Evolutionary conservation across 2,888 invertebrate genomes (phyloP).

Genomic region (Xestoiulus laeticollis): DNA sequence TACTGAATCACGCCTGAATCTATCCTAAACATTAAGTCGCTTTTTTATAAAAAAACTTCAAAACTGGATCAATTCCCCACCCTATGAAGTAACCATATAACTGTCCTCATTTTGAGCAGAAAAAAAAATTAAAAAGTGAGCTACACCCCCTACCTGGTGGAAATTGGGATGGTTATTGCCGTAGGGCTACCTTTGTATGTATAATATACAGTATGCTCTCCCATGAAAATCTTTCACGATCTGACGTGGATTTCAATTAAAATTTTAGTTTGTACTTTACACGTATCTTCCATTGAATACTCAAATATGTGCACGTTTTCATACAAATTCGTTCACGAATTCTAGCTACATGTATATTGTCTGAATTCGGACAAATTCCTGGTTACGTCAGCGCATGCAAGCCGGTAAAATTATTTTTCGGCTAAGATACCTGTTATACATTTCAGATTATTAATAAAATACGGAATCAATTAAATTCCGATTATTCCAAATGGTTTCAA

Average conservation of each 20-base stretch:
- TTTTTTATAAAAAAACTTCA: neutral
- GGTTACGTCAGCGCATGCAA: no score
- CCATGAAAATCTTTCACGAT: neutral
- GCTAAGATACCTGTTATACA: no score
- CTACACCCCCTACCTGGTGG: slow-evolving; percentile 11
- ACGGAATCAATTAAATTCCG: no score
- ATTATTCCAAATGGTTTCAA: no score
- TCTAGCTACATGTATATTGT: no score
- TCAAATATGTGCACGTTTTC: no score
- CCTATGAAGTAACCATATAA: neutral
- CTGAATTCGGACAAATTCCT: no score
- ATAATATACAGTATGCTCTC: neutral
- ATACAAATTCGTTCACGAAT: no score
- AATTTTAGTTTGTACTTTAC: neutral
- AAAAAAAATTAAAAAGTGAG: neutral
- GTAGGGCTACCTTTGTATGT: neutral
- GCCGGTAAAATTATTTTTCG: no score
- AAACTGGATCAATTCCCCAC: neutral
- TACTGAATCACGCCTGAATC: slow-evolving; percentile 26
- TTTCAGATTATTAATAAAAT: no score
- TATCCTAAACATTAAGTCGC: neutral
- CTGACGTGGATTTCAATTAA: neutral
- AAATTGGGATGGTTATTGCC: neutral
- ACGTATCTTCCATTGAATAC: no score
- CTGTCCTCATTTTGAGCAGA: neutral